Evolutionary conservation across 2,797 vertebrate species (phyloP).

Genomic region (Melanogrammus aeglefinus): DNA sequence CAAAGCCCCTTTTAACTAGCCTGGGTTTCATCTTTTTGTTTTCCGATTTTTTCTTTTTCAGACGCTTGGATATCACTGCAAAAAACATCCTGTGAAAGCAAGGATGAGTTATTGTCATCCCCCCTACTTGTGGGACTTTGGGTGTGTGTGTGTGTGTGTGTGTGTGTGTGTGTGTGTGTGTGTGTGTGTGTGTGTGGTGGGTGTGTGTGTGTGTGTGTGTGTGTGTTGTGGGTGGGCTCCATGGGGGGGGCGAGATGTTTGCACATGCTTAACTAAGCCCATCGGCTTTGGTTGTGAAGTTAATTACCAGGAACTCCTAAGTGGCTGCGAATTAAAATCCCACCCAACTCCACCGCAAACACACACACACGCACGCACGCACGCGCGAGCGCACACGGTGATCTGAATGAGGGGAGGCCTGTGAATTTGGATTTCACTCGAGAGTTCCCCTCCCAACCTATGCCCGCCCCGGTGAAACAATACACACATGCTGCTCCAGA

Average conservation of each 20-base stretch:
- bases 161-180: background rate
- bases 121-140: background rate
- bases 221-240: background rate
- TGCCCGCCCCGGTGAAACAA: background rate
- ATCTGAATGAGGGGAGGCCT: constrained; percentile 42
- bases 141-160: background rate
- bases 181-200: background rate
- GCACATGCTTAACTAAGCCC: constrained; percentile 38
- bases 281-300: constrained; percentile 46
- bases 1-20: constrained; percentile 12
- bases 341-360: constrained; percentile 21
- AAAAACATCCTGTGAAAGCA: background rate
- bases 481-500: background rate
- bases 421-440: constrained; percentile 51
- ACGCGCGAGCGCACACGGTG: constrained; percentile 26
- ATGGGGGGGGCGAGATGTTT: constrained; percentile 17
- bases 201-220: background rate
- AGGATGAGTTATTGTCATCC: background rate
- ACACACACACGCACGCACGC: background rate
- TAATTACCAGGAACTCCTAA: constrained; percentile 53
- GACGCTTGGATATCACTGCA: background rate
- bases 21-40: constrained; percentile 12
- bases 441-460: constrained; percentile 45
- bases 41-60: background rate
- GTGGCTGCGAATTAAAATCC: constrained; percentile 51